phyloP scores from a whole-genome alignment of 2,113 vertebrate species.

The Xiphophorus couchianus region DNA sequence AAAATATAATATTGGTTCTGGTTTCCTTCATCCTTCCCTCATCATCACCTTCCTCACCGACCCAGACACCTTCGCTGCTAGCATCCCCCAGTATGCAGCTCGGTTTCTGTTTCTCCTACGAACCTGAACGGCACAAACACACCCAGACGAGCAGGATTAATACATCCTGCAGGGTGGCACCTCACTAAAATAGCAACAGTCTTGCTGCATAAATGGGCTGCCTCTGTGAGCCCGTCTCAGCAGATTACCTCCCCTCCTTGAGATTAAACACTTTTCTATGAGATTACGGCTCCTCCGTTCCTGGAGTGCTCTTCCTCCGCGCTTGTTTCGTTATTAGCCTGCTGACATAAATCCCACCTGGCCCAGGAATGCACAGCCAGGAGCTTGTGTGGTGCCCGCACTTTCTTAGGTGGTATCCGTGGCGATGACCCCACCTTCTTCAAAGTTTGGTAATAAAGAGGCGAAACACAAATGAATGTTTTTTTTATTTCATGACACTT shows the following conservation, averaged over 20 bases:
- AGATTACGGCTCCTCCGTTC: constrained; percentile 59
- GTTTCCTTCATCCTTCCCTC: background rate
- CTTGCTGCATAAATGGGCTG: constrained; percentile 42
- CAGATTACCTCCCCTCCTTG: constrained; percentile 66
- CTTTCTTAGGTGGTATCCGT: constrained; percentile 7
- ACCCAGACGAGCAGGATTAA: constrained; percentile 49
- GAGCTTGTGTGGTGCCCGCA: too few relatives aligned
- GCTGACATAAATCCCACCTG: constrained; percentile 68
- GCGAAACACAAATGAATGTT: background rate
- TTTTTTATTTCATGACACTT: background rate
- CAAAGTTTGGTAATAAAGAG: background rate
- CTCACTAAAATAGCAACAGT: constrained; percentile 62
- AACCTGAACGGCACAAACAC: constrained; percentile 31
- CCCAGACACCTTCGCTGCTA: background rate
- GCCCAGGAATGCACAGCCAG: background rate
- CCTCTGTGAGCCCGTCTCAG: constrained; percentile 51
- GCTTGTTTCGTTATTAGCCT: constrained; percentile 49
- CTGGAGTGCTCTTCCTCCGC: constrained; percentile 44
- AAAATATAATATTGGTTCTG: too few relatives aligned
- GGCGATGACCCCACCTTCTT: background rate
- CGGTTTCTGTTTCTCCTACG: constrained; percentile 21
- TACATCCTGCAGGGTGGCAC: constrained; percentile 56
- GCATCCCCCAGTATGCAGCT: constrained; percentile 1
- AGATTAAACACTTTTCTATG: constrained; percentile 69
- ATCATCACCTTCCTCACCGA: background rate